These are phyloP conservation scores for Helostoma temminkii DNA, from an alignment of 2,797 vertebrate genomes.

Conservation along the genomic window DNA sequence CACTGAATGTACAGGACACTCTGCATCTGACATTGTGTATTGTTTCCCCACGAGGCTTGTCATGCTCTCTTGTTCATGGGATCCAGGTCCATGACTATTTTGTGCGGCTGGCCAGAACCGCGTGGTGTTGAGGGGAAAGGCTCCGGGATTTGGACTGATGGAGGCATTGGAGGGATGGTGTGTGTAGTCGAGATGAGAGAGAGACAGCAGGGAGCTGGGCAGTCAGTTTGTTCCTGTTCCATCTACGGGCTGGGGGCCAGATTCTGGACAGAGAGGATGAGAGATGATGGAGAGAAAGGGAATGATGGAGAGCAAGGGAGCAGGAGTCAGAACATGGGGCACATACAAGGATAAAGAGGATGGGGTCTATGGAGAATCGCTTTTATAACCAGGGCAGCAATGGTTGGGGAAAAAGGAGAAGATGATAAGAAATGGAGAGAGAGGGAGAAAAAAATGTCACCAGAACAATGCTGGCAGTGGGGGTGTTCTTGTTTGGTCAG, in stretches of 20 bases:
- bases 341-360: slow-evolving; percentile 23
- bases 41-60: slow-evolving; percentile 63
- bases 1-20: slow-evolving; percentile 56
- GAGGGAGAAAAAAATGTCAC: slow-evolving; percentile 22
- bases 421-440: slow-evolving; percentile 2
- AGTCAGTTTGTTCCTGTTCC: slow-evolving; percentile 79
- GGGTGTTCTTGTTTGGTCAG: slow-evolving; percentile 84
- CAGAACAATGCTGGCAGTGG: slow-evolving; percentile 23
- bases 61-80: slow-evolving; percentile 56
- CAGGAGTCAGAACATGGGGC: slow-evolving; percentile 52
- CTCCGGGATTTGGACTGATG: slow-evolving; percentile 70
- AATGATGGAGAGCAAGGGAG: slow-evolving; percentile 30
- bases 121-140: slow-evolving; percentile 63
- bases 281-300: slow-evolving; percentile 47
- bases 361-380: slow-evolving; percentile 4
- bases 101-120: slow-evolving; percentile 57
- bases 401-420: not conserved
- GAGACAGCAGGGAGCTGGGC: slow-evolving; percentile 72
- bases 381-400: slow-evolving; percentile 1
- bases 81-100: slow-evolving; percentile 78
- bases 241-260: slow-evolving; percentile 71
- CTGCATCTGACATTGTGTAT: slow-evolving; percentile 68
- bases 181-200: slow-evolving; percentile 82
- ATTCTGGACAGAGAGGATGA: slow-evolving; percentile 67
- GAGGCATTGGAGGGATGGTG: slow-evolving; percentile 66